Percentiles rank a stretch among this genome's conserved stretches.
phyloP scores from a whole-genome alignment of 2,113 vertebrate species.

The Campylorhamphus procurvoides region DNA sequence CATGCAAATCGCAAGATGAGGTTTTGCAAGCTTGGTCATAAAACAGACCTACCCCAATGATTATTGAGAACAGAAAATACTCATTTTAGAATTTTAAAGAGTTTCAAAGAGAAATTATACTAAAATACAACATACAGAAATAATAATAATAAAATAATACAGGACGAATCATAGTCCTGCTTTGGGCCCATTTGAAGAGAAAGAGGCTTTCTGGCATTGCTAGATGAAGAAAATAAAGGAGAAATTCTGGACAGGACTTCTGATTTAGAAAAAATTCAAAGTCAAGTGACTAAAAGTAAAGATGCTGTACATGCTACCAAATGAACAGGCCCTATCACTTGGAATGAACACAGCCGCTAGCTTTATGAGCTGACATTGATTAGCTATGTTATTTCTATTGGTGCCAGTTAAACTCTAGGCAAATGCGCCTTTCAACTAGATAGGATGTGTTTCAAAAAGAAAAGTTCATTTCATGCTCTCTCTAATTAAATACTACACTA shows the following conservation, averaged over 20 bases:
- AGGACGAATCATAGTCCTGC: background rate
- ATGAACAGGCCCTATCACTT: background rate
- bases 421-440: constrained; percentile 25
- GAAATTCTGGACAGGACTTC: background rate
- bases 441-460: background rate
- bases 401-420: constrained; percentile 6
- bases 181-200: constrained; percentile 5
- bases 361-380: constrained; percentile 43
- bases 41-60: background rate
- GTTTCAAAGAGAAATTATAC: background rate
- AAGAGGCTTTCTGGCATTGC: background rate
- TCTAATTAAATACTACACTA: background rate
- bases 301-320: background rate
- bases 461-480: constrained; percentile 8
- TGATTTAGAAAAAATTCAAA: background rate
- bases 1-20: background rate
- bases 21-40: background rate
- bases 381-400: background rate
- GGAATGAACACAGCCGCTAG: constrained; percentile 5
- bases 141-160: background rate
- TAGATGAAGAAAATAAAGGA: background rate
- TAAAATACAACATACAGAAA: background rate
- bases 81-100: background rate
- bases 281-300: background rate
- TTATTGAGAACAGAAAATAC: background rate